phyloP scores from a whole-genome alignment of 2,888 invertebrate genomes.

The Zaprionus lineosus region DNA sequence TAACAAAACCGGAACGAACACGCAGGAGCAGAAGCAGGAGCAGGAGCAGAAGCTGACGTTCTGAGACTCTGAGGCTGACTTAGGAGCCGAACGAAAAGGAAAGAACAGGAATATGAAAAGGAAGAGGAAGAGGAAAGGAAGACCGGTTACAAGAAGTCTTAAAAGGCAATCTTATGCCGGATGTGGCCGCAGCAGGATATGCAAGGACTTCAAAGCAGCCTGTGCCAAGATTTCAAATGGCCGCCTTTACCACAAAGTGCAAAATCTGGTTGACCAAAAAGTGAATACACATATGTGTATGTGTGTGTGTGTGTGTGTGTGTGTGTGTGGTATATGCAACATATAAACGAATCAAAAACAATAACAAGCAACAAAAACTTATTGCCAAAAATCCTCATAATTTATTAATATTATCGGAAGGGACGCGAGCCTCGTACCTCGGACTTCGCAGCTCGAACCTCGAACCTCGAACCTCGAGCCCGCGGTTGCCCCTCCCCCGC shows the following conservation, averaged over 20 bases:
- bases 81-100: too few relatives aligned
- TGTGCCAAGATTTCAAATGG: slow-evolving; percentile 39
- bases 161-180: slow-evolving; percentile 36
- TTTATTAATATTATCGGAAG: slow-evolving; percentile 70
- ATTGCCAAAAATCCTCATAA: slow-evolving; percentile 46
- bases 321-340: too few relatives aligned
- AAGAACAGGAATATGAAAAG: slow-evolving; percentile 13
- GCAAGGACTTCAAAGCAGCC: slow-evolving; percentile 13
- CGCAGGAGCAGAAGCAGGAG: slow-evolving; percentile 11
- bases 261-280: slow-evolving; percentile 23
- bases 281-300: not conserved
- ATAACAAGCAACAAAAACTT: slow-evolving; percentile 17
- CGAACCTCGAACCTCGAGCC: too few relatives aligned
- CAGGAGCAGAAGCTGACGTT: slow-evolving; percentile 3
- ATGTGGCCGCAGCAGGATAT: slow-evolving; percentile 21
- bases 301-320: too few relatives aligned
- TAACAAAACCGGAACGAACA: slow-evolving; percentile 43
- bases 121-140: slow-evolving; percentile 1
- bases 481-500: too few relatives aligned
- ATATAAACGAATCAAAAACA: not conserved
- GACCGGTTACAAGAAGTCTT: slow-evolving; percentile 7
- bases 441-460: too few relatives aligned
- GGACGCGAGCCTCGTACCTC: slow-evolving; percentile 34
- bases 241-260: slow-evolving; percentile 24
- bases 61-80: too few relatives aligned